Percentiles rank a stretch among this genome's conserved stretches.
Conservation (phyloP, 2,113 vertebrate species). For the Melanotaenia duboulayi region DNA sequence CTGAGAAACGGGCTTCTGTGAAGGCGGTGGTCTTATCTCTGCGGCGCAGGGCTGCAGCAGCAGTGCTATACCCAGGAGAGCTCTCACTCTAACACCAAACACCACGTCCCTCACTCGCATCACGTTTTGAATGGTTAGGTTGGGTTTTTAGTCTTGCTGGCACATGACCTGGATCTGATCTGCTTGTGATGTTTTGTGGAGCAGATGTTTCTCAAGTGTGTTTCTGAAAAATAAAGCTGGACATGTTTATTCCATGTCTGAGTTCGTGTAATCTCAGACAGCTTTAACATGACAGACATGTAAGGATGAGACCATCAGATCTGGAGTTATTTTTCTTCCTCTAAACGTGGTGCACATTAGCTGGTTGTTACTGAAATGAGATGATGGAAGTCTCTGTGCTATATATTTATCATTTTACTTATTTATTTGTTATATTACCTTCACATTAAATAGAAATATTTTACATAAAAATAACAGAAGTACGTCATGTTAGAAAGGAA, state of each 20-base stretch:
- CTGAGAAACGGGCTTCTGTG: constrained; percentile 64
- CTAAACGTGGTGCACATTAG: too few relatives aligned
- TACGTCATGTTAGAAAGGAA: too few relatives aligned
- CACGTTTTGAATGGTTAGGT: not conserved
- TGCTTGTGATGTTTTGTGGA: not conserved
- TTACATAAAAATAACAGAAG: too few relatives aligned
- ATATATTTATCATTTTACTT: too few relatives aligned
- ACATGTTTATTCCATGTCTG: not conserved
- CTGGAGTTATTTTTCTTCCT: too few relatives aligned
- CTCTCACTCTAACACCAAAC: constrained; percentile 30
- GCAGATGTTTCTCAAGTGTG: constrained; percentile 16
- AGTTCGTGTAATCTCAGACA: constrained; percentile 42
- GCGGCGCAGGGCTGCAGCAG: constrained; percentile 63
- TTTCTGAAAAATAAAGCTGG: constrained; percentile 25
- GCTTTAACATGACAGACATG: too few relatives aligned
- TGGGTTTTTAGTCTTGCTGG: not conserved
- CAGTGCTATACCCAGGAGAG: constrained; percentile 50
- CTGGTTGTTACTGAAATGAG: too few relatives aligned
- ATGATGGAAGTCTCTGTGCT: too few relatives aligned
- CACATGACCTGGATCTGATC: not conserved
- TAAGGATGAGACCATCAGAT: too few relatives aligned
- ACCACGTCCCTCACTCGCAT: not conserved
- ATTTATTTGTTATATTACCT: too few relatives aligned
- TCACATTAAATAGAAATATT: too few relatives aligned
- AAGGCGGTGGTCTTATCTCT: constrained; percentile 78